Percentiles rank a stretch among this genome's conserved stretches.
Evolutionary conservation across 2,888 invertebrate species (phyloP).

Genomic region (Agapostemon virescens): DNA sequence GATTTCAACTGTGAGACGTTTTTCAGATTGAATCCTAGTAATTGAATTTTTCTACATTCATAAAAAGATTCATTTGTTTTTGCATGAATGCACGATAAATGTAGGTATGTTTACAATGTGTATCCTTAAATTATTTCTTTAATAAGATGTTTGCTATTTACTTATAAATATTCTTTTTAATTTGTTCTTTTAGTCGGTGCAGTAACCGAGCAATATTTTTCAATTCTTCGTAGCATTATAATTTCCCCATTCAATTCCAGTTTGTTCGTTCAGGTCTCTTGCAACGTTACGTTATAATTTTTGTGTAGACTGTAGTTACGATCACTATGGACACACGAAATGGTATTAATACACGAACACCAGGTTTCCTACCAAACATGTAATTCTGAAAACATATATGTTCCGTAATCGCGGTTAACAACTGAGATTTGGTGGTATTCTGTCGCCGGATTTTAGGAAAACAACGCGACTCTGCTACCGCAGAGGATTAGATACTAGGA

Average conservation of each 20-base stretch:
- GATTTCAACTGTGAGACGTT: too few species aligned
- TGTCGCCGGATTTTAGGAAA: slow-evolving; percentile 31
- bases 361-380: slow-evolving; percentile 7
- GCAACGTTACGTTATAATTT: background rate
- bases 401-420: slow-evolving; percentile 43
- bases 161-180: background rate
- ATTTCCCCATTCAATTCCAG: background rate
- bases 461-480: slow-evolving; percentile 29
- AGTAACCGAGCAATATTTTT: background rate
- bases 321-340: background rate
- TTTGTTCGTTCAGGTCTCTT: background rate
- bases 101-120: too few species aligned
- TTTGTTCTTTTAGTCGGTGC: background rate
- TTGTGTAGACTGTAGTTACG: background rate
- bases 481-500: slow-evolving; percentile 41
- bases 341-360: background rate
- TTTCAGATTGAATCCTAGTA: too few species aligned
- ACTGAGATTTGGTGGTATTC: slow-evolving; percentile 14
- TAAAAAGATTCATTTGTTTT: too few species aligned
- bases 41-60: too few species aligned
- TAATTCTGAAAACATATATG: background rate
- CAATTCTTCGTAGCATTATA: background rate
- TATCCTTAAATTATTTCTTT: too few species aligned
- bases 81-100: too few species aligned
- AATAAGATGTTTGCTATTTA: background rate